phyloP scores from a whole-genome alignment of 2,113 vertebrate species.

The Corydoras sp. region DNA sequence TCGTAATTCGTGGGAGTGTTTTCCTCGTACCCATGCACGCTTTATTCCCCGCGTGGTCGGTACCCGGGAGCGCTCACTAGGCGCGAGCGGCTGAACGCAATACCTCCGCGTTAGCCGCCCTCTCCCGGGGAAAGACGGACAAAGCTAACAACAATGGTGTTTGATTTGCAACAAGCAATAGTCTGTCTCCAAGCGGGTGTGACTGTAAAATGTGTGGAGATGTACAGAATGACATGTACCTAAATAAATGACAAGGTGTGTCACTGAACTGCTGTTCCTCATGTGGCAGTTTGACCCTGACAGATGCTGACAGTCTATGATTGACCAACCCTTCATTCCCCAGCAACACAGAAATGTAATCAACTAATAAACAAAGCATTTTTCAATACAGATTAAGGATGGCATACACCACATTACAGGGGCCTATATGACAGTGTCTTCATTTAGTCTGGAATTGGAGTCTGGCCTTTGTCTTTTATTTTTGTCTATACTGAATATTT shows the following conservation, averaged over 20 bases:
- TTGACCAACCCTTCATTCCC: background rate
- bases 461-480: slow-evolving; percentile 22
- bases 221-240: slow-evolving; percentile 5
- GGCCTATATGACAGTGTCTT: slow-evolving; percentile 11
- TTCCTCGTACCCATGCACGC: no score
- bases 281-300: background rate
- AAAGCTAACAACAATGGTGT: no score
- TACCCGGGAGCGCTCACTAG: no score
- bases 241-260: slow-evolving; percentile 9
- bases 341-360: slow-evolving; percentile 21
- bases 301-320: background rate
- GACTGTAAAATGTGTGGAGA: background rate
- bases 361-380: slow-evolving; percentile 1
- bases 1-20: no score
- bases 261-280: background rate
- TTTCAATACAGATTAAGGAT: background rate
- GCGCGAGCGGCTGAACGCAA: no score
- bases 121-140: no score
- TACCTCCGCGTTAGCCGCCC: no score
- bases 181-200: slow-evolving; percentile 1
- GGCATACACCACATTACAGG: background rate
- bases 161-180: background rate
- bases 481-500: slow-evolving; percentile 13
- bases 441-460: slow-evolving; percentile 23
- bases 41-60: no score